Conservation (phyloP, 2,888 invertebrate genomes). For the Quadriops clusia region DNA sequence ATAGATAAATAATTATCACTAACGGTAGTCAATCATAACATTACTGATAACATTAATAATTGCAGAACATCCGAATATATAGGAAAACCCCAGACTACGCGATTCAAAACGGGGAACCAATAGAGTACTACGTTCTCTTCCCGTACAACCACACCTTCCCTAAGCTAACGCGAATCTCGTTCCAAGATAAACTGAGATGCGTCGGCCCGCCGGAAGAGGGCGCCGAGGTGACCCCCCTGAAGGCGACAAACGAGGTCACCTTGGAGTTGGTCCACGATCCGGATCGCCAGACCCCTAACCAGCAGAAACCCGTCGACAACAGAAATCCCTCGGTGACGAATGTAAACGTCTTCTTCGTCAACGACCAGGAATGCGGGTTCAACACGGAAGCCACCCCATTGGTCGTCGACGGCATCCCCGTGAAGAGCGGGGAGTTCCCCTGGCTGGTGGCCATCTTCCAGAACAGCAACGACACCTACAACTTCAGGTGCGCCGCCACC, state of each 20-base stretch:
- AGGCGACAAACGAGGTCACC: background rate
- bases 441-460: conserved; percentile 15
- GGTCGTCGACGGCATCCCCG: conserved; percentile 11
- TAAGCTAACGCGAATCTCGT: conserved; percentile 4
- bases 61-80: background rate
- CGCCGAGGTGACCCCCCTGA: background rate
- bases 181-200: conserved; percentile 8
- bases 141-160: conserved; percentile 7
- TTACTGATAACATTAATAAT: too few species aligned
- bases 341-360: too few species aligned
- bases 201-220: conserved; percentile 8
- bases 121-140: conserved; percentile 9
- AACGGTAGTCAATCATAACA: too few species aligned
- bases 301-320: background rate
- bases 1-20: too few species aligned
- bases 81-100: background rate
- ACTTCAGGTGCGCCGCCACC: conserved; percentile 10
- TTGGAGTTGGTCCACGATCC: background rate
- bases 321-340: background rate
- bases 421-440: conserved; percentile 12
- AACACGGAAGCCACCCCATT: conserved; percentile 10
- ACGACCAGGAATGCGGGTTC: conserved; percentile 1
- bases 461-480: conserved; percentile 1
- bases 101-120: conserved; percentile 4
- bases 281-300: background rate